phyloP scores from a whole-genome alignment of 2,888 invertebrate species.

The Drosophila hamatofila region DNA sequence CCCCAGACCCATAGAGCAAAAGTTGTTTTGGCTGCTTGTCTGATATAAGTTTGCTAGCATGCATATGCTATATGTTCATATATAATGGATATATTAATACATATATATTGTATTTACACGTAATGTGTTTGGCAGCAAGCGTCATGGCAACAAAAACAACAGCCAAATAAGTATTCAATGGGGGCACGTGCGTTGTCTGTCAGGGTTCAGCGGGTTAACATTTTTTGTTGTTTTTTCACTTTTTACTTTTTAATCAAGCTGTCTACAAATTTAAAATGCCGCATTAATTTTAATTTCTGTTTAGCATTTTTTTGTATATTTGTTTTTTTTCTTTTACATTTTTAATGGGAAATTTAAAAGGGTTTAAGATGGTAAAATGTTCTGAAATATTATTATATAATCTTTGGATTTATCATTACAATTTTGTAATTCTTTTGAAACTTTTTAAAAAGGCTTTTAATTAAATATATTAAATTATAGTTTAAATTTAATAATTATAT shows the following conservation, averaged over 20 bases:
- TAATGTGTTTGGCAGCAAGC: conserved; percentile 55
- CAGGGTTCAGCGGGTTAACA: conserved; percentile 54
- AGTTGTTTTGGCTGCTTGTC: conserved; percentile 41
- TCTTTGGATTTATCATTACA: not conserved
- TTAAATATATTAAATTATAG: too few relatives aligned
- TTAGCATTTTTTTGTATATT: not conserved
- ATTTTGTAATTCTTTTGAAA: not conserved
- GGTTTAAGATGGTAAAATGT: not conserved
- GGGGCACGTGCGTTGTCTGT: conserved; percentile 32
- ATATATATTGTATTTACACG: conserved; percentile 36
- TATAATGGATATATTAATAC: not conserved
- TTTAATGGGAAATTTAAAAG: conserved; percentile 23
- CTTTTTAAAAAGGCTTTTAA: not conserved
- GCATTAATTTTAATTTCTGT: conserved; percentile 54
- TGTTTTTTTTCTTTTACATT: conserved; percentile 10
- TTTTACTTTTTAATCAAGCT: conserved; percentile 14
- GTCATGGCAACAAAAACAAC: conserved; percentile 58
- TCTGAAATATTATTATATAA: too few relatives aligned
- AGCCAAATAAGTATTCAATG: conserved; percentile 10
- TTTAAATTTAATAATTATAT: not conserved
- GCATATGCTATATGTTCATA: conserved; percentile 1
- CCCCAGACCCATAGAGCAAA: conserved; percentile 39
- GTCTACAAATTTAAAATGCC: conserved; percentile 37
- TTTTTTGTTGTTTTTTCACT: conserved; percentile 3
- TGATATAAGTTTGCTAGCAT: conserved; percentile 10